Conservation (phyloP, 37 sponge, comb jelly and placozoan species). For the Hexactinellida sp. region DNA sequence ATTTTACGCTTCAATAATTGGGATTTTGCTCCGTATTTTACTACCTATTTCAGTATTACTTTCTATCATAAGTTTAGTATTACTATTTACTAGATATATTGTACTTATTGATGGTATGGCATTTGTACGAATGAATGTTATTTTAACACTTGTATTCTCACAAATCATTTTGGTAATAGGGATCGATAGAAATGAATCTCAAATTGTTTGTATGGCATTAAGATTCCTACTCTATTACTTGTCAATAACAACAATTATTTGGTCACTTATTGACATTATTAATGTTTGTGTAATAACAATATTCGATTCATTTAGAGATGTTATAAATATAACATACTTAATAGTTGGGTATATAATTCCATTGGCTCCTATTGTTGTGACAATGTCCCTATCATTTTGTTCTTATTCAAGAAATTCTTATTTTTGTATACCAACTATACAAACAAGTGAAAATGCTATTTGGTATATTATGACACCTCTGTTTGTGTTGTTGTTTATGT, state of each 20-base stretch:
- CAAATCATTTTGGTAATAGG: not conserved
- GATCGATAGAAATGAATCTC: not conserved
- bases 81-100: not conserved
- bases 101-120: not conserved
- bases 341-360: not conserved
- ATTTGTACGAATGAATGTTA: constrained; percentile 1
- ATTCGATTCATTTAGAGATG: not conserved
- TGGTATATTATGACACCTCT: constrained; percentile 5
- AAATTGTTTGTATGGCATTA: not conserved
- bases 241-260: not conserved
- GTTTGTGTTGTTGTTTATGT: not conserved
- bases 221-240: not conserved
- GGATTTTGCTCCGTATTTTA: not conserved
- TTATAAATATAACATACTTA: not conserved
- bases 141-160: not conserved
- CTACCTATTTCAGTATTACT: not conserved
- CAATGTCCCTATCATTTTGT: not conserved
- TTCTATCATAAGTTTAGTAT: not conserved
- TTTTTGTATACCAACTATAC: not conserved
- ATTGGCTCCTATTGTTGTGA: not conserved
- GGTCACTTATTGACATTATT: not conserved
- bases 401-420: not conserved
- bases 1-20: not conserved
- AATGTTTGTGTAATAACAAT: not conserved
- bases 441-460: not conserved